Percentiles rank a stretch among this genome's conserved stretches.
Evolutionary conservation across 2,113 vertebrate species (phyloP).

Genomic region (Limanda limanda): DNA sequence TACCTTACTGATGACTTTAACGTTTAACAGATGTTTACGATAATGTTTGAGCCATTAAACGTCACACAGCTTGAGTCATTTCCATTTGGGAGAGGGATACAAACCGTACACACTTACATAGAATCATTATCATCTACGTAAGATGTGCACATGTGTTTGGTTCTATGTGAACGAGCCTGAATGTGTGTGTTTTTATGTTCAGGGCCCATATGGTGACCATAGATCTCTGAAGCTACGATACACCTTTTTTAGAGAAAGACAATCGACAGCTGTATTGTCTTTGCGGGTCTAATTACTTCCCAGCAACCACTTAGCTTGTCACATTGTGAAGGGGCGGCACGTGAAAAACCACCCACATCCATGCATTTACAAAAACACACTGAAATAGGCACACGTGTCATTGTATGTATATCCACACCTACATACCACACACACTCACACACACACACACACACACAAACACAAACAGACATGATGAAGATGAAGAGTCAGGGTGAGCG

Average conservation of each 20-base stretch:
- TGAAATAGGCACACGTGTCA: background rate
- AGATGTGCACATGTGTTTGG: background rate
- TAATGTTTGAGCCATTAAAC: too few species aligned
- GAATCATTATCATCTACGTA: background rate
- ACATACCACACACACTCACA: background rate
- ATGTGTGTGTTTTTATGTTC: background rate
- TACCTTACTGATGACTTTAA: too few species aligned
- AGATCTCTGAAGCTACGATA: constrained; percentile 32
- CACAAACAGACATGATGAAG: constrained; percentile 13
- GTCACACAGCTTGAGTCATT: too few species aligned
- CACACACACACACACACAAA: background rate
- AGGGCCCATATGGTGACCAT: constrained; percentile 53
- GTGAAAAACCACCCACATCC: constrained; percentile 29
- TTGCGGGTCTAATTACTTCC: constrained; percentile 63
- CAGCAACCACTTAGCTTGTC: constrained; percentile 56
- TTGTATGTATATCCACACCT: background rate
- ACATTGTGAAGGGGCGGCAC: constrained; percentile 23
- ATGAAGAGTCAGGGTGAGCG: constrained; percentile 2
- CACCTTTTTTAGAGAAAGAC: constrained; percentile 34
- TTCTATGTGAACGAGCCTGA: background rate
- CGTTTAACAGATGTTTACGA: too few species aligned
- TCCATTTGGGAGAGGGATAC: background rate
- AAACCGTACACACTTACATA: background rate
- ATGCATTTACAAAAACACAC: background rate
- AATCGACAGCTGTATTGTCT: constrained; percentile 65